Evolutionary conservation across 2,113 vertebrate species (phyloP), one percentile per base, ranked within the genome.

Genomic region (Pterocles orientalis): DNA sequence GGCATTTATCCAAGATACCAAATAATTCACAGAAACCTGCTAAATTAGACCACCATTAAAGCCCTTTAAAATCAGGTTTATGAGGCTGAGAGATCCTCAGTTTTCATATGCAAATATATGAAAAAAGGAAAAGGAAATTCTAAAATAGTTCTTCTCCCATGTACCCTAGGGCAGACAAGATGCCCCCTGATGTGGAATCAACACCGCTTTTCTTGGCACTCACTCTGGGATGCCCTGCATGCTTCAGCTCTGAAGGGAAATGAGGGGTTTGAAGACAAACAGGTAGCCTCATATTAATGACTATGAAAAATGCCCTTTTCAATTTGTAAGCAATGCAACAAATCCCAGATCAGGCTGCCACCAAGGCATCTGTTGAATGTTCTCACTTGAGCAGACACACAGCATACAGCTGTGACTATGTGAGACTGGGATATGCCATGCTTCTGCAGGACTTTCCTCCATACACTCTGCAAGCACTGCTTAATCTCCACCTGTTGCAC

Each of bases 131-230:
- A 87, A 82, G 23, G n/a, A 11, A 33, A 41, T 92, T 82, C n/a
- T 92, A 39, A 73, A 86, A 58, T 39, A 48, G 29, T 56, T 91
- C 20, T 82, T 71, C 34, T 82, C 17, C 39, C 34, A 14, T 6
- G 43, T 48, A 65, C 8, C 12, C 18, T 41, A 73, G 18, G 11
- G 57, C 45, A 87, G 53, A 60, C 24, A 78, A 75, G 41, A 78
- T 41, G 17, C 31, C 48, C 61, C 24, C 36, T 31, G 20, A 60
- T n/a, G 10, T 18, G 21, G 43, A 73, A 66, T 57, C 29, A 82
- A 43, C 47, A 39, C 17, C 45, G 60, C 66, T 91, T 88, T 92
- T 34, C 65, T 92, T 94, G 72, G 73, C 83, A 86, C 23, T 43
- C 26, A 77, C 26, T 58, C 76, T 43, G 65, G 43, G 47, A 43